phyloP scores from a whole-genome alignment of 1,140 invertebrate genomes.

The Drosophila bipectinata region DNA sequence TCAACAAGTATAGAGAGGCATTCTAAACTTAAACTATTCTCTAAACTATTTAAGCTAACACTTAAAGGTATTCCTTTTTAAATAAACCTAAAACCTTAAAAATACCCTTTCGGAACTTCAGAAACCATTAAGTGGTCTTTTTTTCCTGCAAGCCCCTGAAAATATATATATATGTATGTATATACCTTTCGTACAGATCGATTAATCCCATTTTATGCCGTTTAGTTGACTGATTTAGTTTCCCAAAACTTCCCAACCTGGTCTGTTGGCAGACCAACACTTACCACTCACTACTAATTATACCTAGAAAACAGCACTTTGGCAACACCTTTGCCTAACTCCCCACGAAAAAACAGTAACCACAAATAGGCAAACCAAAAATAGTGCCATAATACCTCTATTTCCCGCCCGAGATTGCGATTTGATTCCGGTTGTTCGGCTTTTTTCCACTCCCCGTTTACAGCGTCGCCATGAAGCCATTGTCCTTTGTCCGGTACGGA shows the following conservation, averaged over 20 bases:
- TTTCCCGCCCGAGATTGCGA: constrained; percentile 16
- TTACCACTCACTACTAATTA: neutral
- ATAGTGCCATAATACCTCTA: constrained; percentile 14
- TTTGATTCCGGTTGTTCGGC: constrained; percentile 13
- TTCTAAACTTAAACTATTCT: too few relatives aligned
- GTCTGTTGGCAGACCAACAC: neutral
- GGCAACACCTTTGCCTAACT: neutral
- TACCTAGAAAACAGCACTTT: neutral
- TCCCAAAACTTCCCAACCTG: neutral
- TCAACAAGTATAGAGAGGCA: too few relatives aligned
- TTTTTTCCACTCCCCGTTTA: constrained; percentile 15
- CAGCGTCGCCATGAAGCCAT: constrained; percentile 83
- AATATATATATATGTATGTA: too few relatives aligned
- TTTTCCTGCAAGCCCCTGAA: neutral
- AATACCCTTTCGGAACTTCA: too few relatives aligned
- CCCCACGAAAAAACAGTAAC: neutral
- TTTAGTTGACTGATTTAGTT: neutral
- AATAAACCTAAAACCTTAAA: too few relatives aligned
- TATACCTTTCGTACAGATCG: neutral
- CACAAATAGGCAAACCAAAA: constrained; percentile 14
- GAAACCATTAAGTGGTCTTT: neutral
- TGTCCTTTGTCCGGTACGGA: constrained; percentile 83
- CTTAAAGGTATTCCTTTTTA: too few relatives aligned
- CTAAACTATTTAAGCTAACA: too few relatives aligned
- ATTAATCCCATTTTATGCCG: neutral